A percentile compares a stretch with the other conserved stretches of the same genome.
phyloP scores from a whole-genome alignment of 2,888 invertebrate genomes.

The Polia nebulosa region DNA sequence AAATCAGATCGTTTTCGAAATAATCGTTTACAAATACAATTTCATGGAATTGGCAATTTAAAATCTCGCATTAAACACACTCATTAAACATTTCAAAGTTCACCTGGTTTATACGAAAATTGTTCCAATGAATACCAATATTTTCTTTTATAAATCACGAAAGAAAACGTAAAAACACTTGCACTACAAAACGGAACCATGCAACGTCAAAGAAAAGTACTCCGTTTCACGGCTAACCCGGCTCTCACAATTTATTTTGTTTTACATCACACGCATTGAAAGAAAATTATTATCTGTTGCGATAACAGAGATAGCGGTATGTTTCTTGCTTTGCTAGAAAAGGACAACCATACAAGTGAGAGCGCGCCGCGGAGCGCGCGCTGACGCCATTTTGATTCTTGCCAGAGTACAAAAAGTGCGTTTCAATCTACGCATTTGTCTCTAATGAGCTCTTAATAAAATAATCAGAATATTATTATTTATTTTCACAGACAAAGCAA shows the following conservation, averaged over 20 bases:
- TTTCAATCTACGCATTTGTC: slow-evolving; percentile 54
- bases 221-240: slow-evolving; percentile 79
- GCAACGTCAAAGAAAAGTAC: slow-evolving; percentile 81
- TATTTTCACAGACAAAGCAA: neutral
- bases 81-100: slow-evolving; percentile 44
- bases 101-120: slow-evolving; percentile 24
- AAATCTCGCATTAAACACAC: slow-evolving; percentile 52
- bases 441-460: neutral
- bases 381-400: slow-evolving; percentile 66
- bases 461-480: neutral
- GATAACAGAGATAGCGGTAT: slow-evolving; percentile 66
- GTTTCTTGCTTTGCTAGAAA: slow-evolving; percentile 40
- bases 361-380: slow-evolving; percentile 55
- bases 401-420: slow-evolving; percentile 62
- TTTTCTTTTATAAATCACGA: slow-evolving; percentile 70
- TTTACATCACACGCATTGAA: slow-evolving; percentile 65
- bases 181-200: slow-evolving; percentile 78
- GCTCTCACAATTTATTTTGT: slow-evolving; percentile 79
- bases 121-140: slow-evolving; percentile 38
- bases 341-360: slow-evolving; percentile 46
- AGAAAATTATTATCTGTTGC: slow-evolving; percentile 68
- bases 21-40: slow-evolving; percentile 53
- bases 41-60: slow-evolving; percentile 45
- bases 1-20: slow-evolving; percentile 57
- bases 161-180: slow-evolving; percentile 75